These are phyloP conservation scores for Caenorhabditis remanei DNA, from an alignment of 1,140 invertebrate genomes.

Conservation along the genomic window DNA sequence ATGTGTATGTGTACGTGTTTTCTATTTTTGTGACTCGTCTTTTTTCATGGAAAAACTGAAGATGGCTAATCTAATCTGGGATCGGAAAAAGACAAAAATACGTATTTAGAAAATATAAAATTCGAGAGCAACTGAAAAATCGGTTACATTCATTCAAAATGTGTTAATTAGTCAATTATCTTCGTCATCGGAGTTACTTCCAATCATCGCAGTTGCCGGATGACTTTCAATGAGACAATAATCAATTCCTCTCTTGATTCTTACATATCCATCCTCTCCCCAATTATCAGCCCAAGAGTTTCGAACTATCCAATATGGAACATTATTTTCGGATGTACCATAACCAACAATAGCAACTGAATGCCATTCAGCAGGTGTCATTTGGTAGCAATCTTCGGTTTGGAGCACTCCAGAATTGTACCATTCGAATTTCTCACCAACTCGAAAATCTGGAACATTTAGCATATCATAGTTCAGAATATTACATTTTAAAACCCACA, in stretches of 20 bases:
- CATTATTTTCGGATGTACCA: constrained; percentile 84
- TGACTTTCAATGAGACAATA: constrained; percentile 77
- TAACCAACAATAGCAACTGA: constrained; percentile 92
- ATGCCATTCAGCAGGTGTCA: constrained; percentile 84
- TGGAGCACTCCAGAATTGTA: constrained; percentile 95
- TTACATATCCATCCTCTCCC: constrained; percentile 85
- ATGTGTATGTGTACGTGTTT: no score
- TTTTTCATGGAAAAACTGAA: no score
- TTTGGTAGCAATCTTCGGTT: constrained; percentile 89
- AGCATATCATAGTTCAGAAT: neutral
- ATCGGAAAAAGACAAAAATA: no score
- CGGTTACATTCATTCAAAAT: no score
- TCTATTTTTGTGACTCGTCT: no score
- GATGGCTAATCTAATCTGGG: no score
- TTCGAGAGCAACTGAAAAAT: no score
- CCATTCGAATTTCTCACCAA: constrained; percentile 88
- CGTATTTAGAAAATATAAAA: no score
- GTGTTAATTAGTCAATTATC: no score
- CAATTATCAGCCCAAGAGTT: constrained; percentile 94
- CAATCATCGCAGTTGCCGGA: constrained; percentile 23
- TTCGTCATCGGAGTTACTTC: no score
- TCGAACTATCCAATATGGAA: constrained; percentile 91
- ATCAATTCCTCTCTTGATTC: constrained; percentile 78
- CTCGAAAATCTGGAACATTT: constrained; percentile 31
- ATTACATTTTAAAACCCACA: neutral